Conservation (phyloP, 1,140 invertebrate genomes). For the Camponotus vicinus region DNA sequence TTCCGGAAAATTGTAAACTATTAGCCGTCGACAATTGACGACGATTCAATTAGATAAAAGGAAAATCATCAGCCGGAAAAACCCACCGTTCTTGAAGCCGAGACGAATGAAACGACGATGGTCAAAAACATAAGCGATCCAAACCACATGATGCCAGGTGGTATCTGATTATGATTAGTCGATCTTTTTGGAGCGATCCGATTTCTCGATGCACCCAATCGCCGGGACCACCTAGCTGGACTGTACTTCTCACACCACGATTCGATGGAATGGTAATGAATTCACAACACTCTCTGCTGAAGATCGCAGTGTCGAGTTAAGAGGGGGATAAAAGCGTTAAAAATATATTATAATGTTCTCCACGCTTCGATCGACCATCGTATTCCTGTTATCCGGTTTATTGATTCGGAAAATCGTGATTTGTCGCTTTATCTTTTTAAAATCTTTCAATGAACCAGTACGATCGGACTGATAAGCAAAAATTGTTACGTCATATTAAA, state of each 20-base stretch:
- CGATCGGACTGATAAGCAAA: neutral
- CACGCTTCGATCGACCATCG: neutral
- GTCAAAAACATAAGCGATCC: slow-evolving; percentile 51
- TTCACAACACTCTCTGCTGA: slow-evolving; percentile 67
- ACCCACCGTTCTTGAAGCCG: slow-evolving; percentile 63
- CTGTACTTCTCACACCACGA: slow-evolving; percentile 70
- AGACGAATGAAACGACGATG: slow-evolving; percentile 40
- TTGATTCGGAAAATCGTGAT: neutral
- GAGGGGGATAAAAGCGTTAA: slow-evolving; percentile 51
- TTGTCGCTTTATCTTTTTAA: neutral
- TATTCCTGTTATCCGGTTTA: neutral
- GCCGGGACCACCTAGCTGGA: slow-evolving; percentile 59
- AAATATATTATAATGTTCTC: slow-evolving; percentile 51
- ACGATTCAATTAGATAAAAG: neutral
- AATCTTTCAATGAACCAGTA: slow-evolving; percentile 1
- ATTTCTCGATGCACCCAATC: slow-evolving; percentile 30
- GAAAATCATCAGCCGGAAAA: neutral
- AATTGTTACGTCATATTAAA: neutral
- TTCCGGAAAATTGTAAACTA: neutral
- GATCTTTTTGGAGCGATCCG: slow-evolving; percentile 17
- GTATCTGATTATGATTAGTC: slow-evolving; percentile 10
- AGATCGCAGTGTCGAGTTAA: slow-evolving; percentile 64
- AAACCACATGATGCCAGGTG: slow-evolving; percentile 66
- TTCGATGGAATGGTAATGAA: slow-evolving; percentile 75
- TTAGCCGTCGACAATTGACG: neutral